Conservation (phyloP, 35 echinoderm and acorn worm genomes). For the Anneissia japonica region DNA sequence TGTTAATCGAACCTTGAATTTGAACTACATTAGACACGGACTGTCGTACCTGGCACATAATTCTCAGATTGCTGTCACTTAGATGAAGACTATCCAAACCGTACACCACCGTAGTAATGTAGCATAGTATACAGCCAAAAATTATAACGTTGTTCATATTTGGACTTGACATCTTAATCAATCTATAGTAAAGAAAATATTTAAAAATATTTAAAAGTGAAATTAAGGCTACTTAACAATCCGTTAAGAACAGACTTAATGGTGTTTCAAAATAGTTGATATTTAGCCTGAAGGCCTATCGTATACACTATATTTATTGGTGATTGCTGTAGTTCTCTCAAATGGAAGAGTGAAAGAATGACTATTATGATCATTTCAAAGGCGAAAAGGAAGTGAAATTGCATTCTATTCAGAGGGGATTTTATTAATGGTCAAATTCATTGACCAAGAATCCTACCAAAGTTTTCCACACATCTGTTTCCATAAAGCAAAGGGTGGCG, state of each 20-base stretch:
- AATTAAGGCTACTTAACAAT: not conserved
- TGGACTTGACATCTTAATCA: conserved; percentile 95
- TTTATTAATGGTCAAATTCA: too few species aligned
- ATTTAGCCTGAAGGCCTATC: not conserved
- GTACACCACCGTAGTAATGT: conserved; percentile 53
- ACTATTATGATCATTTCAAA: not conserved
- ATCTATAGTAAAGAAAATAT: conserved; percentile 48
- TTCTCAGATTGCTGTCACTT: conserved; percentile 18
- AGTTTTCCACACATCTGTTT: too few species aligned
- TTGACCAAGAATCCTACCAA: too few species aligned
- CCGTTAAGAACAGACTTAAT: not conserved
- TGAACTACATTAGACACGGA: too few species aligned
- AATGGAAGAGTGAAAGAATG: not conserved
- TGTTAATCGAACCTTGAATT: too few species aligned
- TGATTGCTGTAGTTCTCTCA: not conserved
- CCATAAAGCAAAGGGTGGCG: too few species aligned
- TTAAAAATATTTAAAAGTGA: not conserved
- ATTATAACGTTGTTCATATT: conserved; percentile 95
- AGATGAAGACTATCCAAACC: conserved; percentile 61
- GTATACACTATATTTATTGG: not conserved
- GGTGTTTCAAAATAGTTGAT: not conserved
- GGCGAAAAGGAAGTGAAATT: too few species aligned
- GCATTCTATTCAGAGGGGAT: too few species aligned
- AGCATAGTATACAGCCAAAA: conserved; percentile 62
- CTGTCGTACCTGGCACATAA: conserved; percentile 63